phyloP scores from a whole-genome alignment of 2,888 invertebrate genomes.

The Polyploca ridens region DNA sequence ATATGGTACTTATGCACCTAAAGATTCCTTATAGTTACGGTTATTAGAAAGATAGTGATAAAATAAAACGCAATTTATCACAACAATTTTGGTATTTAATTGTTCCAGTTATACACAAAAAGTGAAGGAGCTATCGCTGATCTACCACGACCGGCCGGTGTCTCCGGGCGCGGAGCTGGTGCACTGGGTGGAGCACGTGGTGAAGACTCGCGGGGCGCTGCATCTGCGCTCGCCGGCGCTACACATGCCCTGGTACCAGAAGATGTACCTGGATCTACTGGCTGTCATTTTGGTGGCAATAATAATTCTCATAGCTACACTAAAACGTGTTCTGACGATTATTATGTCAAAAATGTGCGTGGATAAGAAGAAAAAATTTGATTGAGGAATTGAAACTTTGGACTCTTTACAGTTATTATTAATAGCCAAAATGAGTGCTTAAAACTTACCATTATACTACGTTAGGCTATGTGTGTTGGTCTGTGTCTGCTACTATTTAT shows the following conservation, averaged over 20 bases:
- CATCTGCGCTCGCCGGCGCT: slow-evolving; percentile 55
- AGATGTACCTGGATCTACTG: slow-evolving; percentile 47
- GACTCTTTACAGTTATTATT: slow-evolving; percentile 10
- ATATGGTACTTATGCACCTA: too few relatives aligned
- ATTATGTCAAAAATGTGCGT: background rate
- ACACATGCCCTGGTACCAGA: slow-evolving; percentile 38
- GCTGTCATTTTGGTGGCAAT: slow-evolving; percentile 15
- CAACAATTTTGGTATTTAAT: background rate
- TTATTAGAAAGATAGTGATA: background rate
- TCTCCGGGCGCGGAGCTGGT: slow-evolving; percentile 83
- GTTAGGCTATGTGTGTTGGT: too few relatives aligned
- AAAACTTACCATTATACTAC: too few relatives aligned
- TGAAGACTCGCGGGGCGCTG: slow-evolving; percentile 78
- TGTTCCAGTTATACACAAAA: slow-evolving; percentile 37
- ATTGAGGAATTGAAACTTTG: background rate
- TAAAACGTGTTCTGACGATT: background rate
- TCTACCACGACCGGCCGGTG: slow-evolving; percentile 66
- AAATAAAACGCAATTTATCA: too few relatives aligned
- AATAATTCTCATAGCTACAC: background rate
- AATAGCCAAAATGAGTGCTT: too few relatives aligned
- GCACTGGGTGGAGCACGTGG: slow-evolving; percentile 87
- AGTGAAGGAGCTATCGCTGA: slow-evolving; percentile 33
- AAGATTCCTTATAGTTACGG: too few relatives aligned
- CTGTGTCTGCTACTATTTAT: too few relatives aligned
- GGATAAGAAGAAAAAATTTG: background rate